Conservation (phyloP, 2,113 vertebrate species). For the Octodon degus region DNA sequence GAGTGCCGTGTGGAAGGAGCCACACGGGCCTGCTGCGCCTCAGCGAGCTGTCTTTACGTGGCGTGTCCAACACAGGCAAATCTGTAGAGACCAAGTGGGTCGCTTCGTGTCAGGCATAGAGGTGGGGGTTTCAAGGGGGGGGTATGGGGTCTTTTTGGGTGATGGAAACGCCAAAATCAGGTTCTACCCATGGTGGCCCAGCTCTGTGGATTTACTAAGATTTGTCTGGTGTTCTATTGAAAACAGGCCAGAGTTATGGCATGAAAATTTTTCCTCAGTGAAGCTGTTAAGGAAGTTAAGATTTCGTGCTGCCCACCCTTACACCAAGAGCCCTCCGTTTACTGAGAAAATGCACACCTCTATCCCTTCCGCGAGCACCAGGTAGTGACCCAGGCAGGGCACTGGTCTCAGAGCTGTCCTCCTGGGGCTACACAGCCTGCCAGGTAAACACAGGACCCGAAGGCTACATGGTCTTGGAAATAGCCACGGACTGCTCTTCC, state of each 20-base stretch:
- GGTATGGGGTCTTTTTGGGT: too few relatives aligned
- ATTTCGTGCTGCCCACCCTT: neutral
- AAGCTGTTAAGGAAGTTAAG: neutral
- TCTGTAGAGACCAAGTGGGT: neutral
- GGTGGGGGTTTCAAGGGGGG: fast-evolving
- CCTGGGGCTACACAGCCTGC: neutral
- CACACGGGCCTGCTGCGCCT: fast-evolving
- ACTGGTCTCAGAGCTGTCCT: neutral
- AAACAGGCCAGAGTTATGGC: neutral
- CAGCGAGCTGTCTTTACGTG: fast-evolving
- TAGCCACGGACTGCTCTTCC: neutral
- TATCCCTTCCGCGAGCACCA: fast-evolving
- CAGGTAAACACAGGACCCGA: neutral
- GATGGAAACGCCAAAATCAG: too few relatives aligned
- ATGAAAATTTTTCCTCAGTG: neutral
- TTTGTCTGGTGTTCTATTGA: fast-evolving
- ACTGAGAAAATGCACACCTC: neutral
- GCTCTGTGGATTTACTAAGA: neutral
- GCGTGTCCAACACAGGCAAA: neutral
- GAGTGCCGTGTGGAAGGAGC: neutral
- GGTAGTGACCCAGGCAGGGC: neutral
- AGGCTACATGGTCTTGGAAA: neutral
- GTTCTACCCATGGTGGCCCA: fast-evolving
- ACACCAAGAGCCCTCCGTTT: neutral
- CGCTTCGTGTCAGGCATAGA: fast-evolving